phyloP scores from a whole-genome alignment of 2,113 vertebrate genomes.

The Petrocephalus microphthalmus region DNA sequence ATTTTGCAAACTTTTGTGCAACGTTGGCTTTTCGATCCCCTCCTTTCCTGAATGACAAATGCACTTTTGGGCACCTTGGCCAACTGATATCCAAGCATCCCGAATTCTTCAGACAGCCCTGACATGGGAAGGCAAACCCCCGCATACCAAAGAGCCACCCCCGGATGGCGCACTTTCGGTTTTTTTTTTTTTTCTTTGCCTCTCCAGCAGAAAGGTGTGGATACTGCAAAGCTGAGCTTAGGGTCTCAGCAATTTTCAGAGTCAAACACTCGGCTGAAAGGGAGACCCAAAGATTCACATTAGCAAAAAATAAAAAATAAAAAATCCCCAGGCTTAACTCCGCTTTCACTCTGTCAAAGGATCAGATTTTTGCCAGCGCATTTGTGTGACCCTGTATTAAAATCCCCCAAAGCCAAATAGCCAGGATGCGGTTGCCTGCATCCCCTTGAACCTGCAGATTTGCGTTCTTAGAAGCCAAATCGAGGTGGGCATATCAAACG shows the following conservation, averaged over 20 bases:
- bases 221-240: neutral
- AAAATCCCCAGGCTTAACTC: neutral
- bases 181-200: neutral
- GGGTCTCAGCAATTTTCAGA: neutral
- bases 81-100: neutral
- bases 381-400: neutral
- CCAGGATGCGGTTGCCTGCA: neutral
- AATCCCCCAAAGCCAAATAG: neutral
- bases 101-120: neutral
- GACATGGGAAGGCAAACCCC: neutral
- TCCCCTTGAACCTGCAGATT: neutral
- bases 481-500: neutral
- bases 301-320: neutral
- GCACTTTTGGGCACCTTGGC: neutral
- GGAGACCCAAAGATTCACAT: neutral
- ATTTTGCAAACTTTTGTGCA: constrained; percentile 1
- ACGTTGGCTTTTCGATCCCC: neutral
- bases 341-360: neutral
- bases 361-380: neutral
- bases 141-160: neutral
- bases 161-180: neutral
- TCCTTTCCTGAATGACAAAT: neutral
- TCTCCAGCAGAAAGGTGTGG: neutral
- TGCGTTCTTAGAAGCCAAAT: neutral
- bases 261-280: neutral